Percentiles rank a stretch among this genome's conserved stretches.
Conservation (phyloP, 2,888 invertebrate species). For the Zhengitettix transpicula region DNA sequence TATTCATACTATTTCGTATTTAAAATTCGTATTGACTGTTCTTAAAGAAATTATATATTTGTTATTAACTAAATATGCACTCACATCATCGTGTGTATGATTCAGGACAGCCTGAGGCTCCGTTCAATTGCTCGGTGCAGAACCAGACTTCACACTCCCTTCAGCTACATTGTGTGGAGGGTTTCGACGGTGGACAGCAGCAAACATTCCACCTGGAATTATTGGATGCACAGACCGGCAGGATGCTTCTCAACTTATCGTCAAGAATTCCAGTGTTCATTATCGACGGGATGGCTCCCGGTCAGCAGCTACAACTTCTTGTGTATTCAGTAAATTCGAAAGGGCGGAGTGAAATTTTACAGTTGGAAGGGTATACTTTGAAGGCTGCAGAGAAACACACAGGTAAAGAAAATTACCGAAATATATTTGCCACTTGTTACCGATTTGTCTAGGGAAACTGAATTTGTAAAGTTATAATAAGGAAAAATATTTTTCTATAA, state of each 20-base stretch:
- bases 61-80: too few relatives aligned
- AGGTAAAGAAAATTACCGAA: conserved; percentile 30
- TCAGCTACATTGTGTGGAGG: conserved; percentile 50
- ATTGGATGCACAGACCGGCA: conserved; percentile 45
- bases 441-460: too few relatives aligned
- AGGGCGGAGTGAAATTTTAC: conserved; percentile 58
- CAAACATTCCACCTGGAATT: conserved; percentile 59
- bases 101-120: conserved; percentile 56
- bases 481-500: too few relatives aligned
- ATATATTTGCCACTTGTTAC: too few relatives aligned
- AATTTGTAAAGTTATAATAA: too few relatives aligned
- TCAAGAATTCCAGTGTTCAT: conserved; percentile 57
- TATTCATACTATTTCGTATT: too few relatives aligned
- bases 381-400: conserved; percentile 63
- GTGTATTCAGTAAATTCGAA: conserved; percentile 71
- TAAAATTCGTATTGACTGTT: too few relatives aligned
- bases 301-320: conserved; percentile 56
- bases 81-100: neutral
- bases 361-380: conserved; percentile 53
- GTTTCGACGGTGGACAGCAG: conserved; percentile 63
- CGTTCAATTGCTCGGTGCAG: conserved; percentile 56
- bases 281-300: conserved; percentile 60
- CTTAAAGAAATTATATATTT: too few relatives aligned
- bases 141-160: conserved; percentile 65
- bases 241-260: conserved; percentile 49